Evolutionary conservation across 2,797 vertebrate genomes (phyloP).

Genomic region (Lindbergichthys nudifrons): DNA sequence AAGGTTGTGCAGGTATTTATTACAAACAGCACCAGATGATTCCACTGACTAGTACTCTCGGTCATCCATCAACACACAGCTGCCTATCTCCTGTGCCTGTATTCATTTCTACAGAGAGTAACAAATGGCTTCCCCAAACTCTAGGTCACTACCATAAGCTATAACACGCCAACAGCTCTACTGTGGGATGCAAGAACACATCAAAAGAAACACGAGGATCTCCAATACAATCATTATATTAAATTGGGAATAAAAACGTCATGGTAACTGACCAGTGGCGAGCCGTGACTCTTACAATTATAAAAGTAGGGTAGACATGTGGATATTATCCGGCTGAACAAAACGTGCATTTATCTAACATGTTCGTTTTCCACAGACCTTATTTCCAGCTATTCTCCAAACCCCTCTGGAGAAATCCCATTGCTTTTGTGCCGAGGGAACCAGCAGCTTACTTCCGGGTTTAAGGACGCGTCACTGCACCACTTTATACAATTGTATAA

Average conservation of each 20-base stretch:
- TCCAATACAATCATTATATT: constrained; percentile 16
- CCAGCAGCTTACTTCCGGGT: too few species aligned
- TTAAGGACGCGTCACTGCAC: too few species aligned
- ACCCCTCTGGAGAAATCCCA: too few species aligned
- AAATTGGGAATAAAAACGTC: constrained; percentile 17
- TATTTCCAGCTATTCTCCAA: too few species aligned
- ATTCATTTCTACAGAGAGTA: constrained; percentile 16
- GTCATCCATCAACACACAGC: neutral
- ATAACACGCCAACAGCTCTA: constrained; percentile 28
- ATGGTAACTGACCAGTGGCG: neutral
- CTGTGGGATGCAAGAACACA: constrained; percentile 23
- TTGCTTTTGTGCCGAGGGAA: too few species aligned
- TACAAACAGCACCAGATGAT: constrained; percentile 3
- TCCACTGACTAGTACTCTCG: constrained; percentile 1
- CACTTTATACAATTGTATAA: too few species aligned
- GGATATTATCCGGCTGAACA: too few species aligned
- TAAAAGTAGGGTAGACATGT: too few species aligned
- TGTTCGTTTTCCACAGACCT: too few species aligned
- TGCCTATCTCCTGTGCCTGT: constrained; percentile 7
- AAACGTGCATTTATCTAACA: too few species aligned
- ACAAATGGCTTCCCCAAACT: constrained; percentile 33
- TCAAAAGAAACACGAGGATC: constrained; percentile 18
- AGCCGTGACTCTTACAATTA: neutral
- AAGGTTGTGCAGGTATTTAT: neutral
- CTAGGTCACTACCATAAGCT: constrained; percentile 21